Evolutionary conservation across 1,140 invertebrate genomes (phyloP).

Genomic region (Wasmannia auropunctata): DNA sequence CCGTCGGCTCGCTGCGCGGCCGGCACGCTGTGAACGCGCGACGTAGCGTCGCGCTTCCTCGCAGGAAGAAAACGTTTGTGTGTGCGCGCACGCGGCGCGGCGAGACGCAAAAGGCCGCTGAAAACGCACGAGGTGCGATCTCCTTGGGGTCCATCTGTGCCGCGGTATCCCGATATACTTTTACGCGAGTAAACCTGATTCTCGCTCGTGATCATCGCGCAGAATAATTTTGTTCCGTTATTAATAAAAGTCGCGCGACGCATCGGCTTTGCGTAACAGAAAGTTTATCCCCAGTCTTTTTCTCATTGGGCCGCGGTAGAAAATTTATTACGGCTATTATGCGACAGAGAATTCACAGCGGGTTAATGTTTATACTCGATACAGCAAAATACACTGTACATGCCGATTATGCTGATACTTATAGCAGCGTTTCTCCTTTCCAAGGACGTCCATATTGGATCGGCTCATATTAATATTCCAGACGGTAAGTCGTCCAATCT

Average conservation of each 20-base stretch:
- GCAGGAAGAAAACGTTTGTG: conserved; percentile 32
- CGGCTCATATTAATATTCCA: conserved; percentile 75
- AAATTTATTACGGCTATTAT: conserved; percentile 8
- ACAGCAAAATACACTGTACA: background rate
- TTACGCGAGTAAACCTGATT: background rate
- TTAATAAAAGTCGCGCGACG: background rate
- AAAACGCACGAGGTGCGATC: background rate
- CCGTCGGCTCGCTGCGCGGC: conserved; percentile 9
- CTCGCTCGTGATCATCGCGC: background rate
- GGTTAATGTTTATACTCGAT: background rate
- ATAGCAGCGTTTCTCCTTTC: conserved; percentile 36
- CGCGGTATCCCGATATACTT: background rate
- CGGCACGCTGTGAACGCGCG: conserved; percentile 30
- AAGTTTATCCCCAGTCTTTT: background rate
- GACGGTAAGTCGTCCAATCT: conserved; percentile 69
- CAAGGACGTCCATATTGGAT: conserved; percentile 9
- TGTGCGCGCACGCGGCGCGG: background rate
- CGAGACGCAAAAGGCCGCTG: background rate
- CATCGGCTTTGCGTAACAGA: background rate
- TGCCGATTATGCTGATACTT: conserved; percentile 21
- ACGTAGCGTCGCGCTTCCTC: conserved; percentile 70
- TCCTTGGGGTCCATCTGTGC: background rate
- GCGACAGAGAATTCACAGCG: background rate
- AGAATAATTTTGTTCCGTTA: background rate
- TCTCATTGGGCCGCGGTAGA: background rate